phyloP scores from a whole-genome alignment of 2,113 vertebrate species.

The Pseudolaguvia tuberculata region DNA sequence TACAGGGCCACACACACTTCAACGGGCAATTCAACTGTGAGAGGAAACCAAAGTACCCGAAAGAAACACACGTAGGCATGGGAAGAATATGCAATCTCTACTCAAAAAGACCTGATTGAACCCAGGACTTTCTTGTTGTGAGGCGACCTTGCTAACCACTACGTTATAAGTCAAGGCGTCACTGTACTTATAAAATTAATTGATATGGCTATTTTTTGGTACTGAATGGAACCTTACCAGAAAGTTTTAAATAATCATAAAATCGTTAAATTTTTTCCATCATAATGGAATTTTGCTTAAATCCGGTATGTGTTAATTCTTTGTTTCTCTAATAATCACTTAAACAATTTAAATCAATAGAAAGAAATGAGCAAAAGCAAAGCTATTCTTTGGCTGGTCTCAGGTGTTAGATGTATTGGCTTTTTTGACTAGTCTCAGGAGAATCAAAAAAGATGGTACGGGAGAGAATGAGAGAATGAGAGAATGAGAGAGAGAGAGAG shows the following conservation, averaged over 20 bases:
- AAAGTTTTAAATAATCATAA: neutral
- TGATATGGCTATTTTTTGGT: no score
- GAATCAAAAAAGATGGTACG: constrained; percentile 31
- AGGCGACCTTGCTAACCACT: no score
- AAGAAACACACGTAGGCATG: no score
- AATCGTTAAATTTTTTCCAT: neutral
- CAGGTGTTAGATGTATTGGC: constrained; percentile 40
- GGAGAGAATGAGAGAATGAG: neutral
- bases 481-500: neutral
- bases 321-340: neutral
- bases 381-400: constrained; percentile 37
- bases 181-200: no score
- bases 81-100: no score
- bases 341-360: constrained; percentile 13
- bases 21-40: no score
- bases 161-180: no score
- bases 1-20: no score
- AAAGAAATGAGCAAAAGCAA: constrained; percentile 16
- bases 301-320: neutral
- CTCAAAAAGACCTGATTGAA: no score
- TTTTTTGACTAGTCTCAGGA: constrained; percentile 42
- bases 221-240: neutral
- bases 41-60: no score
- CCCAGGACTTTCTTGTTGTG: no score
- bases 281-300: neutral